These are phyloP conservation scores for Myripristis murdjan DNA, from an alignment of 2,797 vertebrate species.

Conservation along the genomic window DNA sequence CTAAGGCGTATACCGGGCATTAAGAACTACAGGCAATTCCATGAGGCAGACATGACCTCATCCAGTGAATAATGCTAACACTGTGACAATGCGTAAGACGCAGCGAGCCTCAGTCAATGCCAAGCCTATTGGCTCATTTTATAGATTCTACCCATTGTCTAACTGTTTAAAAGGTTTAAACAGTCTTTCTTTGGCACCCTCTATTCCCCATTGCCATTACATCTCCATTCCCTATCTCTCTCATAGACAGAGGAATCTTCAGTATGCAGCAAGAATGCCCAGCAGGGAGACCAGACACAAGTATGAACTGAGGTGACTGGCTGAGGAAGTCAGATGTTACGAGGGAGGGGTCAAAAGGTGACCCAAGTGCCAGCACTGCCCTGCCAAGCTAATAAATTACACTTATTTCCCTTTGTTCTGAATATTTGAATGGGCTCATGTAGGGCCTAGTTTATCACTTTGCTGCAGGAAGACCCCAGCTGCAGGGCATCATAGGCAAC, in stretches of 20 bases:
- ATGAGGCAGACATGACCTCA: slow-evolving; percentile 75
- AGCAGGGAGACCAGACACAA: slow-evolving; percentile 42
- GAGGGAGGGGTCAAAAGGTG: slow-evolving; percentile 14
- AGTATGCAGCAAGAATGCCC: slow-evolving; percentile 71
- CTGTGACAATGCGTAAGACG: slow-evolving; percentile 68
- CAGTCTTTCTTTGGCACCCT: slow-evolving; percentile 25
- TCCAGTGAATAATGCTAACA: slow-evolving; percentile 64
- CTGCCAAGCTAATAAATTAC: slow-evolving; percentile 2
- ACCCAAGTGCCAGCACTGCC: neutral
- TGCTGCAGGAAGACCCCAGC: slow-evolving; percentile 1
- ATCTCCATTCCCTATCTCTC: slow-evolving; percentile 62
- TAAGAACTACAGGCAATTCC: slow-evolving; percentile 70
- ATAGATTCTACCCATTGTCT: slow-evolving; percentile 60
- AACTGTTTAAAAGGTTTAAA: slow-evolving; percentile 11
- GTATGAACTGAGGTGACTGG: slow-evolving; percentile 51
- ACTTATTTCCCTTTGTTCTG: neutral
- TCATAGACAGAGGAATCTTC: slow-evolving; percentile 74
- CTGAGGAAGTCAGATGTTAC: slow-evolving; percentile 33
- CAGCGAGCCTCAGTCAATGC: slow-evolving; percentile 58
- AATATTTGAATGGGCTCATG: neutral
- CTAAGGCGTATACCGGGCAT: slow-evolving; percentile 48
- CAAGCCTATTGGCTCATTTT: slow-evolving; percentile 46
- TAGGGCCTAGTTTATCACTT: too few species aligned
- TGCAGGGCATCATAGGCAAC: neutral
- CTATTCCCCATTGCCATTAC: slow-evolving; percentile 43